Percentiles rank a stretch among this genome's conserved stretches.
These are phyloP conservation scores for Patella vulgata DNA, from an alignment of 1,140 invertebrate species.

Conservation along the genomic window DNA sequence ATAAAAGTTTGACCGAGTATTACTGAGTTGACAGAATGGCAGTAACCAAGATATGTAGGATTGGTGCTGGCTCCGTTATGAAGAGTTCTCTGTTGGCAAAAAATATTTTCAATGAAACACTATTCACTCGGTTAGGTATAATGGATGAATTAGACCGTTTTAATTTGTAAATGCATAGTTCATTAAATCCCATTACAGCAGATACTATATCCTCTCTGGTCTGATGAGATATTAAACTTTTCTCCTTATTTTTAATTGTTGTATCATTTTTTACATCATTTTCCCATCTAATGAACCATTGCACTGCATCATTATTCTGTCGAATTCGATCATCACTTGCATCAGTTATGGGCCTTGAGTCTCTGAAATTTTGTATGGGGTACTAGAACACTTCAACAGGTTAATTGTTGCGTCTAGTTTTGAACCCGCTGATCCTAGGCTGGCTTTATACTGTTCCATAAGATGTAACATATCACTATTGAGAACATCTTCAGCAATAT, in stretches of 20 bases:
- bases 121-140: too few species aligned
- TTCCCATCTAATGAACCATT: constrained; percentile 14
- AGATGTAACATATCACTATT: constrained; percentile 20
- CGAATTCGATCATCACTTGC: background rate
- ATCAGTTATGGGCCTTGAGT: constrained; percentile 19
- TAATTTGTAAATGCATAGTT: too few species aligned
- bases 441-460: constrained; percentile 7
- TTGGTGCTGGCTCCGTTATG: too few species aligned
- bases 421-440: constrained; percentile 5
- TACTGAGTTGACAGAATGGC: too few species aligned
- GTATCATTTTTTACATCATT: constrained; percentile 11
- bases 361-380: constrained; percentile 15
- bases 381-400: constrained; percentile 14
- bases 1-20: too few species aligned
- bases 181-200: constrained; percentile 12
- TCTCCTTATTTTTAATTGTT: too few species aligned
- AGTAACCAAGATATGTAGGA: too few species aligned
- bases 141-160: too few species aligned
- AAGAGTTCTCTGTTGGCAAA: too few species aligned
- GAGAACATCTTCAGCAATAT: constrained; percentile 26
- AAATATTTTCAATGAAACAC: too few species aligned
- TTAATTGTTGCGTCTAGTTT: constrained; percentile 13
- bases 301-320: constrained; percentile 1
- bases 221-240: constrained; percentile 20
- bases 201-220: constrained; percentile 23